phyloP scores from a whole-genome alignment of 2,113 vertebrate genomes.

The Turdus rufiventris region DNA sequence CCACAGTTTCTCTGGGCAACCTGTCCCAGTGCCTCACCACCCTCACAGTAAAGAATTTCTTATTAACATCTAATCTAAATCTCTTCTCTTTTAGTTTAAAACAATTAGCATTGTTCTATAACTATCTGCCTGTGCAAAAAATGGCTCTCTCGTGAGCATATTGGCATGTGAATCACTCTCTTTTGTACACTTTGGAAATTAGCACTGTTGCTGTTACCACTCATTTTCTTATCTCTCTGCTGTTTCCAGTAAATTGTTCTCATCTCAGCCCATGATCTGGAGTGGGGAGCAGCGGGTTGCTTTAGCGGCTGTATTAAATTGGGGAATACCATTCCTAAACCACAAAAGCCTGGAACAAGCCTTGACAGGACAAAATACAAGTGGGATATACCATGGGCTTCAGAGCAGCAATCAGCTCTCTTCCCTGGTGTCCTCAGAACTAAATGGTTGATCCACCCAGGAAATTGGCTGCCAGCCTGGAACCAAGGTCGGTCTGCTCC shows the following conservation, averaged over 20 bases:
- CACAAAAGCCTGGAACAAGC: background rate
- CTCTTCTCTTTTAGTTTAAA: background rate
- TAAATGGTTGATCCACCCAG: background rate
- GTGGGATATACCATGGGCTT: background rate
- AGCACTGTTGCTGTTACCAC: background rate
- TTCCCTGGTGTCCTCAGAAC: background rate
- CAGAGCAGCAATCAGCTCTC: background rate
- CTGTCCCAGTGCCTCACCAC: background rate
- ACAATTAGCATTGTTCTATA: background rate
- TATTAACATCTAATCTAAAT: background rate
- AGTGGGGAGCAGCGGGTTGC: accelerated
- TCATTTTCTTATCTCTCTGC: background rate
- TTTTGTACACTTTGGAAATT: background rate
- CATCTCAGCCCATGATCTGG: background rate
- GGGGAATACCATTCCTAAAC: background rate
- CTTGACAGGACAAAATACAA: background rate
- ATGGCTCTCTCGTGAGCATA: background rate
- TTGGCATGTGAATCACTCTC: background rate
- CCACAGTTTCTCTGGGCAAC: background rate
- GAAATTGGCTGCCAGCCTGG: background rate
- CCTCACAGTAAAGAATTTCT: background rate
- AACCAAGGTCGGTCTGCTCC: background rate
- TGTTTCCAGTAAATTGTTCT: background rate
- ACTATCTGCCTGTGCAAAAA: background rate
- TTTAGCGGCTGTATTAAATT: background rate